Percentiles rank a stretch among this genome's conserved stretches.
These are phyloP conservation scores for Steinernema hermaphroditum DNA, from an alignment of 2,888 invertebrate species.

Conservation along the genomic window DNA sequence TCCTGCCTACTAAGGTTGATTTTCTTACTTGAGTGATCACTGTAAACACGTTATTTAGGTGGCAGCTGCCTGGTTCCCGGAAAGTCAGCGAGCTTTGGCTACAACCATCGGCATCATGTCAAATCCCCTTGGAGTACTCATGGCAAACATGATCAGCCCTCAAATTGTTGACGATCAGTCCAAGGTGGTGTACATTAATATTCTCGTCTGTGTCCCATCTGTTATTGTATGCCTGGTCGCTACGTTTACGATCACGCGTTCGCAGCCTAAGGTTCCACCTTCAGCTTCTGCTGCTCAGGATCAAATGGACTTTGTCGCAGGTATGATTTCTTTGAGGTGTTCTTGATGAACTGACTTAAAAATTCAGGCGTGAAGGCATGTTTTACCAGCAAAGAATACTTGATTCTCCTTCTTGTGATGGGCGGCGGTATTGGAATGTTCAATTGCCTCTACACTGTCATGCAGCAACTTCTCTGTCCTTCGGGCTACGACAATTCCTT, in stretches of 20 bases:
- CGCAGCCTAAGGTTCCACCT: constrained; percentile 64
- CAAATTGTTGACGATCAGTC: constrained; percentile 52
- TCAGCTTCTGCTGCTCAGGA: constrained; percentile 59
- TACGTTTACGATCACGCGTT: constrained; percentile 54
- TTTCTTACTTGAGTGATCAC: constrained; percentile 59
- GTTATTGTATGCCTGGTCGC: constrained; percentile 44
- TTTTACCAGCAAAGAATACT: constrained; percentile 55
- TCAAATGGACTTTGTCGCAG: constrained; percentile 60
- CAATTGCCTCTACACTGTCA: constrained; percentile 66
- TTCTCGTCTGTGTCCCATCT: constrained; percentile 59
- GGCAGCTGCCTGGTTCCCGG: constrained; percentile 67
- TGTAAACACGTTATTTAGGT: constrained; percentile 46
- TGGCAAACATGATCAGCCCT: constrained; percentile 64
- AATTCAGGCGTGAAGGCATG: constrained; percentile 55
- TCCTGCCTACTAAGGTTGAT: constrained; percentile 70
- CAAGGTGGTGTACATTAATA: constrained; percentile 55
- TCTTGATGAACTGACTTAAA: neutral
- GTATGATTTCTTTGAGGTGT: constrained; percentile 34
- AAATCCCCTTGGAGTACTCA: constrained; percentile 64
- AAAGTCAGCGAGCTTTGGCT: constrained; percentile 69
- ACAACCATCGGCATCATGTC: constrained; percentile 67
- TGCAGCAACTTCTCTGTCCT: constrained; percentile 69
- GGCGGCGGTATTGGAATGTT: constrained; percentile 67
- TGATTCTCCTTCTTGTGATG: constrained; percentile 62
- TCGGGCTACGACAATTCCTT: constrained; percentile 69